Conservation (phyloP, 2,113 vertebrate genomes). For the Lampris megalopsis region DNA sequence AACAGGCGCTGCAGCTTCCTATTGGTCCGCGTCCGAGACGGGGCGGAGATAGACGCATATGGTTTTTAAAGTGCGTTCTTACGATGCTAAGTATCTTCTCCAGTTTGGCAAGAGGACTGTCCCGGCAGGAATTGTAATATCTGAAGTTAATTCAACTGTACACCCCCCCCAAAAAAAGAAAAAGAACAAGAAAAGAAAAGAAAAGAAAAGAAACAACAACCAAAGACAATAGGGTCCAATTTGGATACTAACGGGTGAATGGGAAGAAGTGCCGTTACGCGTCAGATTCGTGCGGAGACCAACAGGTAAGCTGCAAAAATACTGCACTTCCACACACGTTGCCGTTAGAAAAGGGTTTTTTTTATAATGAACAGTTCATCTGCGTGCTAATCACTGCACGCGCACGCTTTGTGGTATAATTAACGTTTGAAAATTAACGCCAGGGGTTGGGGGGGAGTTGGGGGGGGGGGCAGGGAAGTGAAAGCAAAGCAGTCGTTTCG, state of each 20-base stretch:
- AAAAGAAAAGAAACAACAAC: conserved; percentile 10
- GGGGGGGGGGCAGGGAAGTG: no score
- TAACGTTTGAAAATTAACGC: no score
- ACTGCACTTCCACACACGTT: neutral
- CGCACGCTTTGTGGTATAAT: no score
- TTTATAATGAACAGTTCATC: no score
- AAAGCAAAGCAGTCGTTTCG: no score
- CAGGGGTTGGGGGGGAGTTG: no score
- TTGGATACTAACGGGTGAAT: conserved; percentile 20
- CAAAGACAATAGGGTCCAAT: neutral
- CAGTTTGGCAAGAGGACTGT: conserved; percentile 61
- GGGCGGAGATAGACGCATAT: conserved; percentile 61
- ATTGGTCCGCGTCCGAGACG: conserved; percentile 55
- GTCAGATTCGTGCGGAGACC: conserved; percentile 42
- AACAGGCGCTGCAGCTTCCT: conserved; percentile 56
- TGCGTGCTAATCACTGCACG: no score
- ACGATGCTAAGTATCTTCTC: conserved; percentile 56
- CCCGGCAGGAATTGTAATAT: conserved; percentile 64
- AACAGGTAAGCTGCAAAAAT: conserved; percentile 61
- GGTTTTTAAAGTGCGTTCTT: conserved; percentile 66
- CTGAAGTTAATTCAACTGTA: conserved; percentile 38
- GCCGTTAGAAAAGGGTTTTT: no score
- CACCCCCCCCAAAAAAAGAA: conserved; percentile 24
- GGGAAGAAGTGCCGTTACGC: conserved; percentile 45
- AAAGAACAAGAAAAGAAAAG: conserved; percentile 25